These are phyloP conservation scores for Dicyema japonicum DNA, from an alignment of 1,140 invertebrate genomes.

Conservation along the genomic window DNA sequence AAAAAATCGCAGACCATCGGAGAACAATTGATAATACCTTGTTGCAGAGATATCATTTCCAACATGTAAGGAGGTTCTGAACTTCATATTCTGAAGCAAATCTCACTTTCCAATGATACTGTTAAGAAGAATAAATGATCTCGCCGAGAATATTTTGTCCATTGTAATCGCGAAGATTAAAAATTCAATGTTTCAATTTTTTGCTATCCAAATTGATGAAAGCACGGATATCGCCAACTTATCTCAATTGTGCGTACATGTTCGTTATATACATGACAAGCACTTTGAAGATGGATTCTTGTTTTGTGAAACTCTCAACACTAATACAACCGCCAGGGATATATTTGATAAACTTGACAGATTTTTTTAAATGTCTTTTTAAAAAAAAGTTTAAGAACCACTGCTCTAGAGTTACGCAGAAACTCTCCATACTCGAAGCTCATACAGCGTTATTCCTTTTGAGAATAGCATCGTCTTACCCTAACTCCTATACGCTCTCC, in stretches of 20 bases:
- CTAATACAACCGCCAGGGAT: slow-evolving; percentile 1
- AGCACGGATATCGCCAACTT: neutral
- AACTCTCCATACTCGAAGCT: too few species aligned
- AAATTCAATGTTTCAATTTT: slow-evolving; percentile 1
- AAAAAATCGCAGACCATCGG: too few species aligned
- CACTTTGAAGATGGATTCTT: slow-evolving; percentile 1
- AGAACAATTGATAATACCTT: too few species aligned
- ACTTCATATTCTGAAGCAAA: too few species aligned
- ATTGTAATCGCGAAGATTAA: neutral
- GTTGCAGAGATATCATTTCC: too few species aligned
- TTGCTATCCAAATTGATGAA: slow-evolving; percentile 2
- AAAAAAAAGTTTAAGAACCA: too few species aligned
- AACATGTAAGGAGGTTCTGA: too few species aligned
- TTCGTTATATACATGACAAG: slow-evolving; percentile 1
- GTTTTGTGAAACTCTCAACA: slow-evolving; percentile 1
- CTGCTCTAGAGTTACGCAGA: too few species aligned
- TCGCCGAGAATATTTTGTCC: neutral
- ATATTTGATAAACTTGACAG: slow-evolving; percentile 1
- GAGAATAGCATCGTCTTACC: too few species aligned
- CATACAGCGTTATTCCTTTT: too few species aligned
- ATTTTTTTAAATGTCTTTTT: neutral
- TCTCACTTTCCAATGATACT: neutral
- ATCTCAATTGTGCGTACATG: slow-evolving; percentile 1
- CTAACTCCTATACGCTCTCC: too few species aligned
- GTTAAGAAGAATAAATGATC: neutral